Base-by-base conservation (phyloP, 2,797 vertebrate species). In the Iguana delicatissima region DNA sequence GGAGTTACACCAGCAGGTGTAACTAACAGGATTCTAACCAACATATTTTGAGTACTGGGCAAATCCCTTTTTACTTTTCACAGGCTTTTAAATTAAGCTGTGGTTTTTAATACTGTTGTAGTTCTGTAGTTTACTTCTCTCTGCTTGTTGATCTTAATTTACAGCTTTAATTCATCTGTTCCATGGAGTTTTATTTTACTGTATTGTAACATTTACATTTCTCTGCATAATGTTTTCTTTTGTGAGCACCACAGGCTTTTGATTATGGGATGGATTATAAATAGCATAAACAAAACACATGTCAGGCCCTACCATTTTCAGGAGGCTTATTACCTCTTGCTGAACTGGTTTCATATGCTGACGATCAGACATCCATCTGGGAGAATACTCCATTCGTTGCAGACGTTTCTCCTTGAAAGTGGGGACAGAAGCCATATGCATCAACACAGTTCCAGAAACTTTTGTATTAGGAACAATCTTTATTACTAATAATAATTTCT, bases 401-500 rank as follows among this genome's bases (percentile, higher is more conserved):
- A 98, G 97, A 95, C 98, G 98, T 87, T 97, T 98, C 95, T 98
- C 98, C 98, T 99, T 95, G 86, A 92, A 95, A 94, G 93, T 91
- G 93, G 96, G 91, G 94, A 94, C 90, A 95, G 93, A 90, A 96
- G 93, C 95, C 86, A 94, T 59, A 95, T 94, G 24, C 72, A 94
- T 93, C 95, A 96, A 93, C 93, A 92, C 79, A 90, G 88, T 94
- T 26, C 93, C 29, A 52, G 81, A 95, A 92, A 94, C 93, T 89
- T 95, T 92, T 93, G 80, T 76, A 89, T 80, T 80, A 92, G 92
- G 18, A 24, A 46, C 35, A 9, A 46, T 29, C 26, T 29, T 67
- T 55, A 88, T 67, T 55, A 55, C 67, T 55, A 81, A 24, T 81
- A 80, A 55, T 72, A 74, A 46, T 83, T 46, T 73, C 52, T 62